Evolutionary conservation across 2,888 invertebrate species (phyloP), one percentile per base, ranked within the genome.

Genomic region (Eustalomyia histrio): DNA sequence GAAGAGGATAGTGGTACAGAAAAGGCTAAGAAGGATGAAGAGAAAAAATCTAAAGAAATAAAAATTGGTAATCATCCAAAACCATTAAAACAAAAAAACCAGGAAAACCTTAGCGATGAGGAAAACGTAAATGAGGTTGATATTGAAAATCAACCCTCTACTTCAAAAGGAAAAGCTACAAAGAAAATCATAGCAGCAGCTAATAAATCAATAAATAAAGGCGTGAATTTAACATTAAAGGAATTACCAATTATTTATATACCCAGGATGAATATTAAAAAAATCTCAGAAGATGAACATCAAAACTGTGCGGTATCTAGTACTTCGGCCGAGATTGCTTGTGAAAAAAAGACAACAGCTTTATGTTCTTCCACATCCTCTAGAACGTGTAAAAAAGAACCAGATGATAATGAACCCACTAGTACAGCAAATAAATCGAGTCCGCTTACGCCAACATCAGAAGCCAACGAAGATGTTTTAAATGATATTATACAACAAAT

Each of bases 401-500:
- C 17, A 6, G 69, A 76, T 6, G 64, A 83, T 16, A 84, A 85
- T 52, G 85, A 85, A 60, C 83, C 84, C 3, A 83, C 80, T 18
- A 86, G 84, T 29, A 84, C 84, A 0, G 84, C 78, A 9, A 83
- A 52, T 16, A 83, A 83, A 67, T 63, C 80, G 0, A 73, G 72
- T 18, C 75, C 71, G 29, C 53, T 69, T 16, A 73, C 84, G 2
- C 79, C 83, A 8, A 33, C 64, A 1, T 52, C 76, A 24, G 86
- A 85, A 0, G 69, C 82, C 14, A 80, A 76, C 33, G 83, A 79
- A 18, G 84, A 85, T 7, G 85, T 86, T 16, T 57, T 87, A 14
- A 86, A 87, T 67, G 85, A 83, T 33, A 85, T 87, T 55, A 80
- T 88, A 6, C 82, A 85, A 64, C 86, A 87, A 76, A 85, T 87